Conservation (phyloP, 2,888 invertebrate species). For the Drosophila basisetae region DNA sequence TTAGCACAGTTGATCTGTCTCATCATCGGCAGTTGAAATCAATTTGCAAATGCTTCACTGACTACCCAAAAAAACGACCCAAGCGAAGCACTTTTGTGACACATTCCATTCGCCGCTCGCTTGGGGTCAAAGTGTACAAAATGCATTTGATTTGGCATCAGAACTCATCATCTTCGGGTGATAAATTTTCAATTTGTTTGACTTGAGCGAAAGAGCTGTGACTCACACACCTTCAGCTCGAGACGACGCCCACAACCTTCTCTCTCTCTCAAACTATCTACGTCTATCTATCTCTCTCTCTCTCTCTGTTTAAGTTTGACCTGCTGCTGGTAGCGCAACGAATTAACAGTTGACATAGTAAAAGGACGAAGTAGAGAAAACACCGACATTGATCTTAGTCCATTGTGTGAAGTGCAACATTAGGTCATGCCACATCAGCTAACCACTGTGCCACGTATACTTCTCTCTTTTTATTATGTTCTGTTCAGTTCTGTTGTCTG, state of each 20-base stretch:
- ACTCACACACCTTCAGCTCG: conserved; percentile 39
- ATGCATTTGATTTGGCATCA: conserved; percentile 72
- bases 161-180: conserved; percentile 74
- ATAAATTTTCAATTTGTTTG: conserved; percentile 79
- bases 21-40: conserved; percentile 65
- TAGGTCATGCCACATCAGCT: conserved; percentile 73
- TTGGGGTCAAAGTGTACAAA: conserved; percentile 63
- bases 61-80: conserved; percentile 13
- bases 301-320: conserved; percentile 21
- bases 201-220: conserved; percentile 60
- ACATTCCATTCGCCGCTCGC: conserved; percentile 15
- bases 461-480: conserved; percentile 1
- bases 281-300: conserved; percentile 1
- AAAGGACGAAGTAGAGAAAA: conserved; percentile 12
- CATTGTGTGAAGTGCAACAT: conserved; percentile 79
- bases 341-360: conserved; percentile 68
- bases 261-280: not conserved
- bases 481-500: not conserved
- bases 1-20: conserved; percentile 48
- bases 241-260: conserved; percentile 51
- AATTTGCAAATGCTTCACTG: conserved; percentile 74
- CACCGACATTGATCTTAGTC: conserved; percentile 62
- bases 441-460: conserved; percentile 20
- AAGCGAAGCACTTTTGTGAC: conserved; percentile 41
- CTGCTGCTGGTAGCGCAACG: conserved; percentile 70